Conservation (phyloP, 2,797 vertebrate species). For the Heteromormyrus szaboi region DNA sequence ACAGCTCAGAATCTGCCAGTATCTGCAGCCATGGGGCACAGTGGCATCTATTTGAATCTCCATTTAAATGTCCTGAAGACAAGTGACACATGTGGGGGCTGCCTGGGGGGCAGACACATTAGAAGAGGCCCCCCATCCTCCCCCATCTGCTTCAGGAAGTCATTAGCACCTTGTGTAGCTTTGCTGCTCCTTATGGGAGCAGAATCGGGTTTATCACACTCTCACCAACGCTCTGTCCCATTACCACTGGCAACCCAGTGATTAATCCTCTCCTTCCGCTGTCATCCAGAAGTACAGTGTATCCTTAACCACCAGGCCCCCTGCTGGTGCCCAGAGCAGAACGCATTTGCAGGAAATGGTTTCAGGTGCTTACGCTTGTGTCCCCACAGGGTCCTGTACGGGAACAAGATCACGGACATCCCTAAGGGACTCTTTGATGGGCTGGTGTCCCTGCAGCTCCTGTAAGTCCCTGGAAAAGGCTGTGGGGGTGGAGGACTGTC, state of each 20-base stretch:
- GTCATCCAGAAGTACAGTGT: background rate
- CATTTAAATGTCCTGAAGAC: constrained; percentile 35
- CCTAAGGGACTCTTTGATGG: constrained; percentile 95
- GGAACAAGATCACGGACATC: constrained; percentile 96
- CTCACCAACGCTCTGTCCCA: background rate
- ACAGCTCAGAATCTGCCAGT: constrained; percentile 5
- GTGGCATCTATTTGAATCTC: constrained; percentile 11
- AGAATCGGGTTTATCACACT: background rate
- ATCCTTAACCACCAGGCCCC: background rate
- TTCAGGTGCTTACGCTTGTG: background rate
- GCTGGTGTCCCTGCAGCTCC: constrained; percentile 88
- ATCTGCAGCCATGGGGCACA: constrained; percentile 25
- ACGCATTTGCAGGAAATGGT: background rate
- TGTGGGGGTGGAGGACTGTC: background rate
- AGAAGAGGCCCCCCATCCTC: background rate
- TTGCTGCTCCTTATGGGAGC: background rate
- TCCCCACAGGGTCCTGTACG: constrained; percentile 82
- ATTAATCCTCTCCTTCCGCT: background rate
- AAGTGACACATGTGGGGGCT: constrained; percentile 17
- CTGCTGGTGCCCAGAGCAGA: background rate
- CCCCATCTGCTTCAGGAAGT: background rate
- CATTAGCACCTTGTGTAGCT: background rate
- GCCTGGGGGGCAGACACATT: constrained; percentile 16
- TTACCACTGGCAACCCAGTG: background rate
- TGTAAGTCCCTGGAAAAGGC: constrained; percentile 73